Conservation (phyloP, 2,888 invertebrate genomes). For the Prosopocoilus inquinatus region DNA sequence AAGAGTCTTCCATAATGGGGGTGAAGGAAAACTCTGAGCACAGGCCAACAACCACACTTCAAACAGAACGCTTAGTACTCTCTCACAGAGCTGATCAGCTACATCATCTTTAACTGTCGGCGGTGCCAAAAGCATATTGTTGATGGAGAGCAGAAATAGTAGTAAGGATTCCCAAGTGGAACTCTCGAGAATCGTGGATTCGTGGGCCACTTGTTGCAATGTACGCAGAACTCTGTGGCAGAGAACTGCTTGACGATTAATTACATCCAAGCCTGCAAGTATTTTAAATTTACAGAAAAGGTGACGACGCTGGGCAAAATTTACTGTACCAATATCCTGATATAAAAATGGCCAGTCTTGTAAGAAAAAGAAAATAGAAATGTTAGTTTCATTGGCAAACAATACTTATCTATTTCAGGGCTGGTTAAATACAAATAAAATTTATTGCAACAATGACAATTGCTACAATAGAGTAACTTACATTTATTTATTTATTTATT, state of each 20-base stretch:
- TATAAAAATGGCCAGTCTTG: slow-evolving; percentile 90
- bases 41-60: slow-evolving; percentile 72
- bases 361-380: slow-evolving; percentile 50
- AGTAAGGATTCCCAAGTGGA: slow-evolving; percentile 91
- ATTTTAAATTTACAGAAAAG: slow-evolving; percentile 1
- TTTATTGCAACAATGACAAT: too few relatives aligned
- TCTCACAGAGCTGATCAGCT: slow-evolving; percentile 87
- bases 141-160: slow-evolving; percentile 84
- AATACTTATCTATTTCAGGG: background rate
- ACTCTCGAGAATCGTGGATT: slow-evolving; percentile 71
- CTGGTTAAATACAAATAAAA: too few relatives aligned
- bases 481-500: too few relatives aligned
- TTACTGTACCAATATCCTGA: slow-evolving; percentile 77
- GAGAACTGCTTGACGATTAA: slow-evolving; percentile 89
- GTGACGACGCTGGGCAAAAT: background rate
- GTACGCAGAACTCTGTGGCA: slow-evolving; percentile 89
- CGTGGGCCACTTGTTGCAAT: slow-evolving; percentile 76
- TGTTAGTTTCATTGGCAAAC: background rate
- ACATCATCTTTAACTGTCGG: slow-evolving; percentile 93
- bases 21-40: slow-evolving; percentile 85
- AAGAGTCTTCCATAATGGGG: slow-evolving; percentile 93
- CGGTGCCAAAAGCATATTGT: slow-evolving; percentile 86
- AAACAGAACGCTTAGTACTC: slow-evolving; percentile 90
- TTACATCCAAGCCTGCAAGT: slow-evolving; percentile 77
- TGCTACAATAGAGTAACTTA: too few relatives aligned